These are phyloP conservation scores for Himalopsyche tibetana DNA, from an alignment of 2,888 invertebrate species.

Conservation along the genomic window DNA sequence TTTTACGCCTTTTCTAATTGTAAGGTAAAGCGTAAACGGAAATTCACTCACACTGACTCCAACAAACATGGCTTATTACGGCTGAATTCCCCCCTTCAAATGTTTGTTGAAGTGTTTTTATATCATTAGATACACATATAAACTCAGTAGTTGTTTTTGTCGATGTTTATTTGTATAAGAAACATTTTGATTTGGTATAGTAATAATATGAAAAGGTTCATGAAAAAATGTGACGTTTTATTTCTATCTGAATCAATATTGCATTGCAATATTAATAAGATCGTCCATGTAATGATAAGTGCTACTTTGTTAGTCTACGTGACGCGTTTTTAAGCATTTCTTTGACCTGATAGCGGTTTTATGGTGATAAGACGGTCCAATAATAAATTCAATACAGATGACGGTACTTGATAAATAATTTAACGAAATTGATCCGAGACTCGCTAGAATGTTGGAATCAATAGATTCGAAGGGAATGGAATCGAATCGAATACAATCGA, in stretches of 20 bases:
- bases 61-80: no score
- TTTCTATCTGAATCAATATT: neutral
- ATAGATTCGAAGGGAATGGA: constrained; percentile 33
- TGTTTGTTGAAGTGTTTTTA: no score
- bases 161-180: no score
- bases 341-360: constrained; percentile 9
- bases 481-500: constrained; percentile 21
- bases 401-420: constrained; percentile 37
- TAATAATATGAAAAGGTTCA: no score
- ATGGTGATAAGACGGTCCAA: neutral
- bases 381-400: constrained; percentile 33
- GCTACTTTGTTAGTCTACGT: neutral
- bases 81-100: no score
- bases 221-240: no score
- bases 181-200: no score
- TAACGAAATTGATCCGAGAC: constrained; percentile 37
- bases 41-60: no score
- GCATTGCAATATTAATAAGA: neutral
- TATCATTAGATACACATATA: no score
- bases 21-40: no score
- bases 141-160: no score
- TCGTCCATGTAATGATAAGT: neutral
- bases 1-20: no score
- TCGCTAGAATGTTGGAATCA: constrained; percentile 31
- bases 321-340: neutral